Evolutionary conservation across 2,888 invertebrate species (phyloP), one percentile per base, ranked within the genome.

Genomic region (Protula sp.): DNA sequence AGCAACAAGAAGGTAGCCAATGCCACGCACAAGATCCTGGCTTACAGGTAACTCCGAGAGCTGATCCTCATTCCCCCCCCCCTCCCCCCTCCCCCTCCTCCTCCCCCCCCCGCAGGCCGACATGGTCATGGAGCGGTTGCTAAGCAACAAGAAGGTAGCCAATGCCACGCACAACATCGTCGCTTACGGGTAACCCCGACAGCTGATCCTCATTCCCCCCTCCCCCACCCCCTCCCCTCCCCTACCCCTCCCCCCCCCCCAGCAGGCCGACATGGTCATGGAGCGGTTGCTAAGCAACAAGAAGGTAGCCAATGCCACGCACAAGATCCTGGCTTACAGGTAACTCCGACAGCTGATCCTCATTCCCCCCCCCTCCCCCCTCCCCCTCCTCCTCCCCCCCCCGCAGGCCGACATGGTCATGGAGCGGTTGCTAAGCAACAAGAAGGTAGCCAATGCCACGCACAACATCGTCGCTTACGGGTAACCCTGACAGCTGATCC

Each of bases 21-120:
- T 68, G 92, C 92, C 0, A 90, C 89, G 4, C 92, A 93, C 81
- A 92, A 92, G 74, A 90, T 92, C 74, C 85, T 85, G 68, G 92
- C 92, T 0, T 92, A 89, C 75, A 81, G 87, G 71, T 72, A 24
- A n/a, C n/a, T n/a, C n/a, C n/a, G n/a, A n/a, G n/a, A n/a, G n/a
- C n/a, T n/a, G n/a, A n/a, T n/a, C n/a, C n/a, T n/a, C n/a, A n/a
- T n/a, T n/a, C n/a, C n/a, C n/a, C n/a, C n/a, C n/a, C n/a, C n/a
- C n/a, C n/a, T n/a, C n/a, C n/a, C n/a, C n/a, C n/a, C n/a, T n/a
- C n/a, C n/a, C n/a, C n/a, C n/a, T n/a, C n/a, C n/a, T n/a, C n/a
- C n/a, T n/a, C n/a, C n/a, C n/a, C n/a, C n/a, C 50, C 30, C 54
- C n/a, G 27, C 29, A 54, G 14, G 24, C 28, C 28, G 2, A 19